Evolutionary conservation across 2,888 invertebrate species (phyloP), one percentile per base, ranked within the genome.

Genomic region (Urechis unicinctus): DNA sequence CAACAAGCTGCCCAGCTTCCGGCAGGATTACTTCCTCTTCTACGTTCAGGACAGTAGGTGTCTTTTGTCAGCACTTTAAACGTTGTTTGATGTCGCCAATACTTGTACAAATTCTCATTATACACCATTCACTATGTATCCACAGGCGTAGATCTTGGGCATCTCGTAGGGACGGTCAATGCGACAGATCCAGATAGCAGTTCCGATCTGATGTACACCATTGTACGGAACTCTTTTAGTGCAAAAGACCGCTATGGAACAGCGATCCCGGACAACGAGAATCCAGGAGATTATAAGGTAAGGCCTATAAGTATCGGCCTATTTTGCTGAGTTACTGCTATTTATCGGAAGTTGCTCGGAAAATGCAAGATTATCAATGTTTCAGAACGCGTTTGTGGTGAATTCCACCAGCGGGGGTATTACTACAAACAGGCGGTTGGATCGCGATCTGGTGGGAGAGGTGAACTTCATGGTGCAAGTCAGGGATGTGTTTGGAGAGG

Each of bases 1-100:
- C 62, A 77, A 78, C 64, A 74, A 78, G 52, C 59, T 64, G 1
- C 79, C 79, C 17, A 9, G 17, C 9, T 36, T 36, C 17, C 9
- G 36, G 36, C 36, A 36, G 36, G 36, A 36, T 36, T 36, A 13
- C 9, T 36, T 13, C 36, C 9, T 36, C 17, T 36, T 36, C 36
- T 13, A 36, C 36, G 17, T 17, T 17, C 9, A 13, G 36, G 36
- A 36, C 17, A 36, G 36, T 36, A 17, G 17, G 36, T n/a, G n/a
- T n/a, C n/a, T n/a, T n/a, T n/a, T n/a, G n/a, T n/a, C n/a, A n/a
- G n/a, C n/a, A n/a, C n/a, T n/a, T n/a, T n/a, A n/a, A n/a, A n/a
- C n/a, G n/a, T n/a, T n/a, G n/a, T n/a, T n/a, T n/a, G n/a, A n/a
- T n/a, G n/a, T n/a, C n/a, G n/a, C n/a, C n/a, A n/a, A n/a, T n/a